A percentile compares a stretch with the other conserved stretches of the same genome.
Conservation (phyloP, 2,113 vertebrate species). For the Ochotona princeps region DNA sequence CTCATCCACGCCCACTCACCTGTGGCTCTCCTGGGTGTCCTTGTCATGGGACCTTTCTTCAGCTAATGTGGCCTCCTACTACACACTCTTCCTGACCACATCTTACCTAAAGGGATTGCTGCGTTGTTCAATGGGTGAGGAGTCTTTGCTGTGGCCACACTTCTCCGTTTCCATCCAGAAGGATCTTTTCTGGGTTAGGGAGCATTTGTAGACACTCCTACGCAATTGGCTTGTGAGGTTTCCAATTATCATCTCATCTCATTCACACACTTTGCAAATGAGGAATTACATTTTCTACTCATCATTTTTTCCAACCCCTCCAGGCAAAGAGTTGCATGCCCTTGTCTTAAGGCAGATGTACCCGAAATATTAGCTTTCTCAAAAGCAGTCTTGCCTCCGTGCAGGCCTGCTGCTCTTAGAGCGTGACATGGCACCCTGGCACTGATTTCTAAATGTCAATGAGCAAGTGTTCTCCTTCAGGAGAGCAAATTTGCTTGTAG, state of each 20-base stretch:
- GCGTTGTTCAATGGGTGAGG: not conserved
- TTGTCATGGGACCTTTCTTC: not conserved
- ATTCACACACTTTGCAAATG: not conserved
- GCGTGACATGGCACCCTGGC: not conserved
- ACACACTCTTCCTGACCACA: not conserved
- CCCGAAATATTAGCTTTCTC: not conserved
- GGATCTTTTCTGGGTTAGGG: not conserved
- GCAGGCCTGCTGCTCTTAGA: not conserved
- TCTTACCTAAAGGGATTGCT: too few relatives aligned
- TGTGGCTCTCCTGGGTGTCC: too few relatives aligned
- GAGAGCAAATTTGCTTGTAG: slow-evolving; percentile 32
- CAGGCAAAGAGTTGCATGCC: not conserved
- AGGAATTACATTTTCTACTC: not conserved
- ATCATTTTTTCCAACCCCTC: not conserved
- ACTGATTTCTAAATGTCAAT: not conserved
- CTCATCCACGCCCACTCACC: not conserved
- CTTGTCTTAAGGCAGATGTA: not conserved
- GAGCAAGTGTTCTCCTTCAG: slow-evolving; percentile 44
- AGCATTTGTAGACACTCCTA: not conserved
- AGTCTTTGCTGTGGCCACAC: not conserved
- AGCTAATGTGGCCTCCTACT: not conserved
- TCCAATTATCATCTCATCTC: not conserved
- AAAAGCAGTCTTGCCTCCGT: not conserved
- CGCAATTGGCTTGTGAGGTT: not conserved
- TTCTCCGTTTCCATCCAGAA: not conserved